These are phyloP conservation scores for Acleris cristana DNA, from an alignment of 2,888 invertebrate genomes.

Conservation along the genomic window DNA sequence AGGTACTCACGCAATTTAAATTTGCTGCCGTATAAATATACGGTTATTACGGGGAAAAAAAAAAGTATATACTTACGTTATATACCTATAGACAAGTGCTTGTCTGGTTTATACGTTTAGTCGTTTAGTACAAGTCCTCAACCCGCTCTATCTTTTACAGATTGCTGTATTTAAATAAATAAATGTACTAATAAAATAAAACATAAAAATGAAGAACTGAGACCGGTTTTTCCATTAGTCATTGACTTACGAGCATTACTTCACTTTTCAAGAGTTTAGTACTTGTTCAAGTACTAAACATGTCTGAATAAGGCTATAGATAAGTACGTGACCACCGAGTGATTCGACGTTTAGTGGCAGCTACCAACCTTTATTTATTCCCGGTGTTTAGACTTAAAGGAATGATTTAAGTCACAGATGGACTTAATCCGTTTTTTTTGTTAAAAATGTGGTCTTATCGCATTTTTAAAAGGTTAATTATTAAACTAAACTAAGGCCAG, in stretches of 20 bases:
- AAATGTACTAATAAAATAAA: too few species aligned
- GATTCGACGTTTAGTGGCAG: constrained; percentile 28
- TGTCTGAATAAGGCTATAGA: constrained; percentile 22
- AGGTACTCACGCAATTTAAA: too few species aligned
- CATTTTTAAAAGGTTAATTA: constrained; percentile 7
- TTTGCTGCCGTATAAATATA: too few species aligned
- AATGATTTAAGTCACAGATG: constrained; percentile 30
- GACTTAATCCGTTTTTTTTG: constrained; percentile 25
- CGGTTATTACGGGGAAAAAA: too few species aligned
- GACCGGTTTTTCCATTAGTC: too few species aligned
- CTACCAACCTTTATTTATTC: constrained; percentile 30
- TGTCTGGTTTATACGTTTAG: too few species aligned
- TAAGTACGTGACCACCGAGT: constrained; percentile 37
- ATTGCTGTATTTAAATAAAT: too few species aligned
- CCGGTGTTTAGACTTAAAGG: constrained; percentile 17
- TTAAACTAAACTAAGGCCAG: constrained; percentile 5
- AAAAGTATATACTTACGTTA: too few species aligned
- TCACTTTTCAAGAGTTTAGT: not conserved
- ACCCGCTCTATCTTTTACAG: too few species aligned
- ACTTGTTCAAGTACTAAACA: constrained; percentile 10
- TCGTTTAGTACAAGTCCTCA: too few species aligned
- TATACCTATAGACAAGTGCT: too few species aligned
- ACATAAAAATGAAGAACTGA: too few species aligned
- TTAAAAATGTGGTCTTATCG: constrained; percentile 16
- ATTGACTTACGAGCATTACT: not conserved